A percentile compares a stretch with the other conserved stretches of the same genome.
phyloP scores from a whole-genome alignment of 2,888 invertebrate species.

The Zeuzera pyrina region DNA sequence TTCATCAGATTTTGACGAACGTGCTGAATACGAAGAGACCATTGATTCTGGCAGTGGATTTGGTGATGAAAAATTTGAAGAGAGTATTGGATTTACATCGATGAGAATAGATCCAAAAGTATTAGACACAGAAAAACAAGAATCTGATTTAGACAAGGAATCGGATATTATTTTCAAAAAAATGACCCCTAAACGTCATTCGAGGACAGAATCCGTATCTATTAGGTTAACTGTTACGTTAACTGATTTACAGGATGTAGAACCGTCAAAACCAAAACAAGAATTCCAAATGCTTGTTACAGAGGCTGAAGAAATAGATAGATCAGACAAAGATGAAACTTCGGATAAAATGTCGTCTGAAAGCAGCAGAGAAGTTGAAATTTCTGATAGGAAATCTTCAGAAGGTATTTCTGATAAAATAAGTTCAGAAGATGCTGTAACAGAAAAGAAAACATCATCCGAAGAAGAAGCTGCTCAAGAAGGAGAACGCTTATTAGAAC shows the following conservation, averaged over 20 bases:
- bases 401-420: conserved; percentile 67
- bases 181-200: conserved; percentile 60
- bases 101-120: conserved; percentile 46
- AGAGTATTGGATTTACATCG: conserved; percentile 59
- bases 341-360: conserved; percentile 70
- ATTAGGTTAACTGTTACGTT: conserved; percentile 57
- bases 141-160: conserved; percentile 54
- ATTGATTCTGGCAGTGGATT: conserved; percentile 65
- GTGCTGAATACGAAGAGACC: conserved; percentile 65
- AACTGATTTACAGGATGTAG: conserved; percentile 51
- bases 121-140: conserved; percentile 45
- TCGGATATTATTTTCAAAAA: conserved; percentile 56
- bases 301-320: conserved; percentile 61
- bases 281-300: conserved; percentile 65
- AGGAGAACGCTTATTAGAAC: conserved; percentile 23
- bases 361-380: conserved; percentile 64
- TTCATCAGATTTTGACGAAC: conserved; percentile 65
- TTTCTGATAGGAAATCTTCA: conserved; percentile 64
- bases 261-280: conserved; percentile 40
- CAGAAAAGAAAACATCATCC: conserved; percentile 65
- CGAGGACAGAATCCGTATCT: conserved; percentile 60
- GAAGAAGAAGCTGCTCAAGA: conserved; percentile 50
- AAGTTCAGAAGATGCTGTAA: conserved; percentile 67
- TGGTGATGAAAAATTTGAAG: conserved; percentile 66
- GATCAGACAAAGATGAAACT: conserved; percentile 58